phyloP scores from a whole-genome alignment of 2,797 vertebrate genomes.

The Tolypeutes matacus region DNA sequence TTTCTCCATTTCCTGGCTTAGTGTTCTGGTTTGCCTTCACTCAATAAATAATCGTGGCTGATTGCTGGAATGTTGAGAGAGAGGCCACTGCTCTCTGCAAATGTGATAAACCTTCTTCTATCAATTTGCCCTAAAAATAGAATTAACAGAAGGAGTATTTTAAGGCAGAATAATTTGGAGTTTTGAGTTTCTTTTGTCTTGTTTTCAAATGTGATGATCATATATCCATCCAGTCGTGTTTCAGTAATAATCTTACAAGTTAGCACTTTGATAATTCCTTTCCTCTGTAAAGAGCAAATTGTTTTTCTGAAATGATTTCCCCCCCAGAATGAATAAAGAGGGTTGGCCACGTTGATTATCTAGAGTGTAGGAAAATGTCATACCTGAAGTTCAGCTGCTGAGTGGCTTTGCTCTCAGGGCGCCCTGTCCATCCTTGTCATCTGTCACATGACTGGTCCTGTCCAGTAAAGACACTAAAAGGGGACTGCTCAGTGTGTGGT shows the following conservation, averaged over 20 bases:
- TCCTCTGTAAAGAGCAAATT: conserved; percentile 48
- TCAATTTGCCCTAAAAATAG: conserved; percentile 20
- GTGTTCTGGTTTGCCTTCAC: not conserved
- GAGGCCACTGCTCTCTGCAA: not conserved
- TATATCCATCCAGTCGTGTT: not conserved
- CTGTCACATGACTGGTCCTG: not conserved
- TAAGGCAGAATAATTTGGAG: not conserved
- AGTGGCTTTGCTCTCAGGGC: not conserved
- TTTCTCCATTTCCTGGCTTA: not conserved
- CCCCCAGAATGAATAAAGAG: not conserved
- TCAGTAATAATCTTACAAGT: conserved; percentile 40
- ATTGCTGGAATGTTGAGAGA: conserved; percentile 11
- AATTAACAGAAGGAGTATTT: conserved; percentile 68
- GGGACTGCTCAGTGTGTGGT: not conserved
- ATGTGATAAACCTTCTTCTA: conserved; percentile 2
- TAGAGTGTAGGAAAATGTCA: conserved; percentile 23
- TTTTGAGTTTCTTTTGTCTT: conserved; percentile 56
- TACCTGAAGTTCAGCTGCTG: not conserved
- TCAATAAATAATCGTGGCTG: not conserved
- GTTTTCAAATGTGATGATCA: not conserved
- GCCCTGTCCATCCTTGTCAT: not conserved
- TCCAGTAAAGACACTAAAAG: not conserved
- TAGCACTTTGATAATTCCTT: conserved; percentile 64
- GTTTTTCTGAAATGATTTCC: conserved; percentile 68
- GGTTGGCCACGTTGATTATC: not conserved